Percentiles rank a stretch among this genome's conserved stretches.
These are phyloP conservation scores for Argopecten irradians DNA, from an alignment of 1,140 invertebrate genomes.

Conservation along the genomic window DNA sequence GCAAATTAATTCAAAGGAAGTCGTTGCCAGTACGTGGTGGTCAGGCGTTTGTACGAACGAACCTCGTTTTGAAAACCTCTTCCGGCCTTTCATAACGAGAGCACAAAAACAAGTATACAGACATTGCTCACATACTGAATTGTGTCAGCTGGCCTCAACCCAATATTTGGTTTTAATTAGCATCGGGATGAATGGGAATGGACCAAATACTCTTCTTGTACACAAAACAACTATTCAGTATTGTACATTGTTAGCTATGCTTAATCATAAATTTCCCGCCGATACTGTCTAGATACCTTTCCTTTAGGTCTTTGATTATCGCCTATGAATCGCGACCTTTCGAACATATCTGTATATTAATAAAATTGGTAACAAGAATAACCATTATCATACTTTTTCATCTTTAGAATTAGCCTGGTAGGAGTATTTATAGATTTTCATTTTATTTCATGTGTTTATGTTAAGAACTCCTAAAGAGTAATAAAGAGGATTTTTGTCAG, in stretches of 20 bases:
- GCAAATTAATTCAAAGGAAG: neutral
- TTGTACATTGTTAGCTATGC: neutral
- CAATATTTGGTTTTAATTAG: neutral
- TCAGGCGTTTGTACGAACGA: neutral
- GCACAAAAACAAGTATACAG: neutral
- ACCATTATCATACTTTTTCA: neutral
- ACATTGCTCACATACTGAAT: neutral
- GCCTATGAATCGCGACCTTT: no score
- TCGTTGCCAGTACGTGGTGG: neutral
- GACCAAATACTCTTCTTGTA: neutral
- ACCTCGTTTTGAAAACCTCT: conserved; percentile 10
- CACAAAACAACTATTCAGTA: conserved; percentile 9
- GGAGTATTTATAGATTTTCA: neutral
- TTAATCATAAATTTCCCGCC: neutral
- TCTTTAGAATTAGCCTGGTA: neutral
- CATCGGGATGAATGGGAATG: neutral
- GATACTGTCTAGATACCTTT: neutral
- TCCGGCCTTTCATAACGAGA: neutral
- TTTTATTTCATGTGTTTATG: no score
- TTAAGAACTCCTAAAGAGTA: no score
- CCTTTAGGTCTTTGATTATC: no score
- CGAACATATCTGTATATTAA: no score
- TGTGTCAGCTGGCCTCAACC: conserved; percentile 19
- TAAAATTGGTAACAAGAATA: neutral
- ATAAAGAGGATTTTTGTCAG: neutral